phyloP scores from a whole-genome alignment of 1,140 invertebrate genomes.

The Stegodyphus dumicola region DNA sequence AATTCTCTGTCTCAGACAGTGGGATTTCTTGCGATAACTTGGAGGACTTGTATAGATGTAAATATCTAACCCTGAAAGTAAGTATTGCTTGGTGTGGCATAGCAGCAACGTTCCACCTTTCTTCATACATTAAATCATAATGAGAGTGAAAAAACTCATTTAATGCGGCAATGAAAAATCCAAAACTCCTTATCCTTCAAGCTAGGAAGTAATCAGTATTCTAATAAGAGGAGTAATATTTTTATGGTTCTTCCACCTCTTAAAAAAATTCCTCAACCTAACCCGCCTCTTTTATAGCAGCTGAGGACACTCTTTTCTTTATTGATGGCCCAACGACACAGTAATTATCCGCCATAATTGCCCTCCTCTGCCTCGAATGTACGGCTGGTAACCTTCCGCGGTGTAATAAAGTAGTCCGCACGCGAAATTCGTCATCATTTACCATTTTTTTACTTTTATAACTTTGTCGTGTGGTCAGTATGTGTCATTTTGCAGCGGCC shows the following conservation, averaged over 20 bases:
- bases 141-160: not conserved
- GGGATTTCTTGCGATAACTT: too few relatives aligned
- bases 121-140: too few relatives aligned
- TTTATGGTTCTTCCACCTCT: not conserved
- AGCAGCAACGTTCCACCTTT: too few relatives aligned
- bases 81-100: too few relatives aligned
- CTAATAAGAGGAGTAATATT: conserved; percentile 16
- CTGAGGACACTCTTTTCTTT: conserved; percentile 1
- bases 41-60: too few relatives aligned
- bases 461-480: not conserved
- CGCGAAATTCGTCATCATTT: conserved; percentile 6
- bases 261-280: not conserved
- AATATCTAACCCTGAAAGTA: too few relatives aligned
- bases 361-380: not conserved
- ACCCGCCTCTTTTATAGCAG: not conserved
- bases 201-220: conserved; percentile 25
- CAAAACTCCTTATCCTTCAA: not conserved
- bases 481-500: conserved; percentile 9
- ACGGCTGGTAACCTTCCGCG: not conserved
- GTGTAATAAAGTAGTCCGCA: conserved; percentile 7
- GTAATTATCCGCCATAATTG: conserved; percentile 31
- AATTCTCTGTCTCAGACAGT: too few relatives aligned
- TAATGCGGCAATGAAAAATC: conserved; percentile 19
- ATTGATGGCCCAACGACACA: conserved; percentile 12
- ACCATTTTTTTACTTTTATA: not conserved